Percentiles rank a stretch among this genome's conserved stretches.
Conservation (phyloP, 1,140 invertebrate species). For the Pseudomyrmex pallidus region DNA sequence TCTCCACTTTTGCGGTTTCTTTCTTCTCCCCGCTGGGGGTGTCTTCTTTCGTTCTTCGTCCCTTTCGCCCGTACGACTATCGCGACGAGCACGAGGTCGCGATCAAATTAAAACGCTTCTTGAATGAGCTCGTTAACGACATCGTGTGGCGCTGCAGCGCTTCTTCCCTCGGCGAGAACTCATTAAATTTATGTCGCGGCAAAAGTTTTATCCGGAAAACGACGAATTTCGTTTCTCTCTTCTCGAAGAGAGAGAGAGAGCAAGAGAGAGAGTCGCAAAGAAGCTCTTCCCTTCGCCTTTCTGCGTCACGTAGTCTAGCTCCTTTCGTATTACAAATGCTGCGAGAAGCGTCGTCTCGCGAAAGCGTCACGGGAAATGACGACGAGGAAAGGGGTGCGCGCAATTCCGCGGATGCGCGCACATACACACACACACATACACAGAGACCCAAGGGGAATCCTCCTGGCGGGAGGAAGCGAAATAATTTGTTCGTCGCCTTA, state of each 20-base stretch:
- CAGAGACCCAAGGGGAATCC: background rate
- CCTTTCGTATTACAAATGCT: slow-evolving; percentile 13
- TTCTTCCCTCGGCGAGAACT: slow-evolving; percentile 63
- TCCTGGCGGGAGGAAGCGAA: background rate
- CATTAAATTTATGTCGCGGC: slow-evolving; percentile 72
- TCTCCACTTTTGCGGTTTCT: background rate
- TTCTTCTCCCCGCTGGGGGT: background rate
- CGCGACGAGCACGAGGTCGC: slow-evolving; percentile 39
- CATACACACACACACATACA: no score
- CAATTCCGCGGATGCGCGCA: slow-evolving; percentile 23
- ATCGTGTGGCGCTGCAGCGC: slow-evolving; percentile 48
- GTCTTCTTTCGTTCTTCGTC: background rate
- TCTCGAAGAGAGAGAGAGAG: background rate
- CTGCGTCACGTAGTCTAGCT: slow-evolving; percentile 13
- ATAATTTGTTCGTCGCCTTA: slow-evolving; percentile 47
- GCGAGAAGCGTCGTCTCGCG: background rate
- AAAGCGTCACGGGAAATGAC: background rate
- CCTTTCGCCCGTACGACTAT: background rate
- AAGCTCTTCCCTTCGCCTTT: slow-evolving; percentile 5
- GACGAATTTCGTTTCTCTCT: slow-evolving; percentile 30
- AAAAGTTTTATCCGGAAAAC: slow-evolving; percentile 47
- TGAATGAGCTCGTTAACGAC: slow-evolving; percentile 78
- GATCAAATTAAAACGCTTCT: slow-evolving; percentile 74
- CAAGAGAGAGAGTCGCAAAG: background rate
- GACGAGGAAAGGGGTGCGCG: background rate